Evolutionary conservation across 2,113 vertebrate species (phyloP), one percentile per base, ranked within the genome.

Genomic region (Paralichthys olivaceus): DNA sequence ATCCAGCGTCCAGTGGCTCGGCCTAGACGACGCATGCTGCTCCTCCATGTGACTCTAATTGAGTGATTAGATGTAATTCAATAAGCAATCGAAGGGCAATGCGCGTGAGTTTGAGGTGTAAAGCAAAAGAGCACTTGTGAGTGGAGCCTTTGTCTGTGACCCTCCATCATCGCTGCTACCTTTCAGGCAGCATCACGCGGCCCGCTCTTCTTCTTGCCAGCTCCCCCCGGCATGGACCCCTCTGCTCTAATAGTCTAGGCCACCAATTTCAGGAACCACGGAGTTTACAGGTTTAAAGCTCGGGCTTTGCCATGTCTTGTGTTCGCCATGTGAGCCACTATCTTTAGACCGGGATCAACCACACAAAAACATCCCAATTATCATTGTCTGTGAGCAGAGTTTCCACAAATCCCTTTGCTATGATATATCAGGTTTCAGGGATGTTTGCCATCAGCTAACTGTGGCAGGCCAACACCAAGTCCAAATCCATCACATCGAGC

Each of bases 21-120:
- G 74, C 63, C 61, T 68, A 75, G 87, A 85, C 87, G 74, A 83
- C 82, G 83, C 85, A 76, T 84, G 76, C 76, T 80, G 78, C 81
- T 79, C 90, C 81, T 80, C 90, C 93, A 93, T 95, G 94, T 95
- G 94, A 95, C 91, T 93, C 89, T 93, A 95, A 95, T 95, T 94
- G 93, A 91, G 49, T 85, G 90, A 93, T 93, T 94, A 93, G 84
- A 68, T 69, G 74, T 95, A 94, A 95, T 93, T 94, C 87, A 94
- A 94, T 94, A 92, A 94, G 87, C 87, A 79, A 93, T 90, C 72
- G 90, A 90, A 92, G 91, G 92, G 70, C 88, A 75, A 72, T 86
- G 91, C 89, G 89, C 90, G 87, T 93, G 91, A 93, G 92, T 90
- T 84, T 88, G 86, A 90, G 91, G 92, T 89, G 84, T 93, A 93